These are phyloP conservation scores for Castor canadensis DNA, from an alignment of 2,113 vertebrate genomes.

Conservation along the genomic window DNA sequence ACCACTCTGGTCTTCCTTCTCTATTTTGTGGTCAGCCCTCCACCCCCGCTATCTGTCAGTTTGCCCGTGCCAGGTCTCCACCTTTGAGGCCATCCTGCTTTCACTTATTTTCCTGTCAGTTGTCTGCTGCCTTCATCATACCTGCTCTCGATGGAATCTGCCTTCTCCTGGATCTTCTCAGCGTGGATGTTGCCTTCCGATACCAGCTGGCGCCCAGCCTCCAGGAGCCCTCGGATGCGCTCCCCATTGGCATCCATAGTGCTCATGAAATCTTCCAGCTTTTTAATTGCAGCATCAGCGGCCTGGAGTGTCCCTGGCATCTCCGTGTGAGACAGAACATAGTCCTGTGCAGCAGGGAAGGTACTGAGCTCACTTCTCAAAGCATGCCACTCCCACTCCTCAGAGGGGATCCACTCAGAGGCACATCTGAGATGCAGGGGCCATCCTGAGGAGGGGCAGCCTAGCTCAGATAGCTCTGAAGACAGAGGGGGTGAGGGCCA, in stretches of 20 bases:
- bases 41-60: neutral
- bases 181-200: constrained; percentile 88
- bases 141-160: constrained; percentile 94
- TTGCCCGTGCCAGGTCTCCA: neutral
- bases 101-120: neutral
- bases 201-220: constrained; percentile 91
- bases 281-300: constrained; percentile 93
- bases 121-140: constrained; percentile 52
- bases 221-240: constrained; percentile 90
- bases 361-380: neutral
- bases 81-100: neutral
- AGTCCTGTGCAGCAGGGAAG: constrained; percentile 86
- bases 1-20: neutral
- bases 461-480: neutral
- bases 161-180: constrained; percentile 94
- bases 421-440: neutral
- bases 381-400: neutral
- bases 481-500: neutral
- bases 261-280: constrained; percentile 94
- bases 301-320: constrained; percentile 92
- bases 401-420: neutral
- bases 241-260: constrained; percentile 96
- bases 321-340: constrained; percentile 93
- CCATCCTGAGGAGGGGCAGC: rapidly evolving
- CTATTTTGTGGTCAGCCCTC: neutral